These are phyloP conservation scores for Drosophila atripex DNA, from an alignment of 2,888 invertebrate species.

Conservation along the genomic window DNA sequence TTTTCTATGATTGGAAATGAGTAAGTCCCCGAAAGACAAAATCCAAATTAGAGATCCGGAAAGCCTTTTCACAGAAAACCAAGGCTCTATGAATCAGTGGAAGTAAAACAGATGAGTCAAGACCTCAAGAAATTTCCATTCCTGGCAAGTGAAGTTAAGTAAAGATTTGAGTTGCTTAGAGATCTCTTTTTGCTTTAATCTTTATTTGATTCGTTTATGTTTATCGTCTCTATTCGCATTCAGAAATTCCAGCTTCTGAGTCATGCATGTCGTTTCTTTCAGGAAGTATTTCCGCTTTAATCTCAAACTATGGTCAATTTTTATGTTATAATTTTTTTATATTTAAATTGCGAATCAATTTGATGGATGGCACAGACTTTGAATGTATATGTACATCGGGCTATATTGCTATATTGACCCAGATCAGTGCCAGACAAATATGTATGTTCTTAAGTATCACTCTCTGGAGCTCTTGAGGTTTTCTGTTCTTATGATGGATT, in stretches of 20 bases:
- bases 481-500: slow-evolving; percentile 9
- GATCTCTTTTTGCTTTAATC: neutral
- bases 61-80: neutral
- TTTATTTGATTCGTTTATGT: neutral
- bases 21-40: slow-evolving; percentile 5
- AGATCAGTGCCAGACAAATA: slow-evolving; percentile 10
- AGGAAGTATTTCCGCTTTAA: neutral
- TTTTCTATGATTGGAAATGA: slow-evolving; percentile 1
- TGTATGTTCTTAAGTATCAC: neutral
- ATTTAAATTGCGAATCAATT: slow-evolving; percentile 5
- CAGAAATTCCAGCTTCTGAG: neutral
- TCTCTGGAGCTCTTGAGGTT: neutral
- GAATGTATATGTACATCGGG: neutral
- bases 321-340: neutral
- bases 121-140: neutral
- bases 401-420: slow-evolving; percentile 17
- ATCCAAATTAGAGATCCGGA: slow-evolving; percentile 10
- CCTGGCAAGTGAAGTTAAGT: neutral
- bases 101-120: slow-evolving; percentile 7
- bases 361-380: slow-evolving; percentile 12
- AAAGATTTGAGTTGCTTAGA: neutral
- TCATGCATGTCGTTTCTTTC: neutral
- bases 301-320: neutral
- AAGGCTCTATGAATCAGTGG: slow-evolving; percentile 11
- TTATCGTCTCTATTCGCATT: neutral